Evolutionary conservation across 1,140 invertebrate genomes (phyloP), one percentile per base, ranked within the genome.

Genomic region (Portunus trituberculatus): DNA sequence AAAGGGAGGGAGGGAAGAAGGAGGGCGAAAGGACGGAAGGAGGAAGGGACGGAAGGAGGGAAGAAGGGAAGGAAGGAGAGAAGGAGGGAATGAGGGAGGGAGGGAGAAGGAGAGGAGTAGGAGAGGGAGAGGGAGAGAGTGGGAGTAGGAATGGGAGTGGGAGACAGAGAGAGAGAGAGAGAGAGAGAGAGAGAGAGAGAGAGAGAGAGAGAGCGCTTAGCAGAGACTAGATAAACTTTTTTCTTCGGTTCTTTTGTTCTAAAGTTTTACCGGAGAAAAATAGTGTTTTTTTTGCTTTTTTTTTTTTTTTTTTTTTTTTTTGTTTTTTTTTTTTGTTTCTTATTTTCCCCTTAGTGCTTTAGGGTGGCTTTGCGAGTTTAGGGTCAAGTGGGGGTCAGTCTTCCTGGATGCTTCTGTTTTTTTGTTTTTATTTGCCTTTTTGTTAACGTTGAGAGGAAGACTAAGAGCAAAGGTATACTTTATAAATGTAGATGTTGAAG

Each of bases 291-390:
- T 76, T 76, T 76, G 12, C n/a, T 2, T n/a, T n/a, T n/a, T 25
- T 76, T 76, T n/a, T 76, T 76, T 76, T 76, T n/a, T 76, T 76
- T 12, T 76, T 76, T 76, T 76, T 76, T 52, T 52, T 52, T 52
- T 7, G 48, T 14, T 52, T 52, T 14, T 20, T 76, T 25, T 25
- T 76, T 76, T 20, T 7, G 20, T 25, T 76, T 76, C n/a, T n/a
- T n/a, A n/a, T n/a, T n/a, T n/a, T n/a, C n/a, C n/a, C n/a, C 39
- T 39, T 1, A 39, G 39, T 39, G 39, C 39, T 39, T 39, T 1
- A 39, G 39, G 39, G 39, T 6, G 39, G 39, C 39, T 39, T 39
- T 39, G n/a, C 20, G 52, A 59, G 52, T 20, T 10, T 12, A 39
- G n/a, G 67, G 6, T 7, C 1, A 25, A n/a, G 67, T 0, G n/a